Percentiles rank a stretch among this genome's conserved stretches.
phyloP scores from a whole-genome alignment of 2,888 invertebrate species.

The Nasonovia ribisnigri region DNA sequence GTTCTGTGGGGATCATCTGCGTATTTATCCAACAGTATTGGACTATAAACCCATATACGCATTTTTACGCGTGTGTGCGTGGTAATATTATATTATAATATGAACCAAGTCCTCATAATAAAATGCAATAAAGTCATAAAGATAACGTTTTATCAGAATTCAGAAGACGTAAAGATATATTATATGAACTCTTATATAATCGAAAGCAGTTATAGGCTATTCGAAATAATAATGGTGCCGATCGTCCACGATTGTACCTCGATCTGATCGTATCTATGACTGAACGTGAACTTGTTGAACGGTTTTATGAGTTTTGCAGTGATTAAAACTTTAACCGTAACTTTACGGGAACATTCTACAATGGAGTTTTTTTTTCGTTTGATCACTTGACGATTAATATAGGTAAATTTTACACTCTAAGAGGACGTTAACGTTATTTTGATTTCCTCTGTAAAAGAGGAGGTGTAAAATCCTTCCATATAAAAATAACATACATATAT shows the following conservation, averaged over 20 bases:
- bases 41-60: no score
- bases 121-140: background rate
- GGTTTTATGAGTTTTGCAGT: background rate
- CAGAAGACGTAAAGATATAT: background rate
- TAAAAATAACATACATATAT: background rate
- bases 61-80: background rate
- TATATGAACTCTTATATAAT: background rate
- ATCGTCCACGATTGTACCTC: background rate
- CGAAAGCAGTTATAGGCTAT: background rate
- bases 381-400: background rate
- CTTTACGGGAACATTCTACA: background rate
- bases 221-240: conserved; percentile 7
- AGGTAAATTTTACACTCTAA: no score
- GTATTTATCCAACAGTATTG: no score
- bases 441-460: no score
- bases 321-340: background rate
- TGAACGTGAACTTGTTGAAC: background rate
- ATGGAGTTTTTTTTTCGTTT: background rate
- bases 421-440: background rate
- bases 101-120: background rate
- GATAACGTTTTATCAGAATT: background rate
- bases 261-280: background rate
- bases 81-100: no score
- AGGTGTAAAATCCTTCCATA: no score
- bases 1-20: no score